Percentiles rank a stretch among this genome's conserved stretches.
phyloP scores from a whole-genome alignment of 2,113 vertebrate species.

The Menura novaehollandiae region DNA sequence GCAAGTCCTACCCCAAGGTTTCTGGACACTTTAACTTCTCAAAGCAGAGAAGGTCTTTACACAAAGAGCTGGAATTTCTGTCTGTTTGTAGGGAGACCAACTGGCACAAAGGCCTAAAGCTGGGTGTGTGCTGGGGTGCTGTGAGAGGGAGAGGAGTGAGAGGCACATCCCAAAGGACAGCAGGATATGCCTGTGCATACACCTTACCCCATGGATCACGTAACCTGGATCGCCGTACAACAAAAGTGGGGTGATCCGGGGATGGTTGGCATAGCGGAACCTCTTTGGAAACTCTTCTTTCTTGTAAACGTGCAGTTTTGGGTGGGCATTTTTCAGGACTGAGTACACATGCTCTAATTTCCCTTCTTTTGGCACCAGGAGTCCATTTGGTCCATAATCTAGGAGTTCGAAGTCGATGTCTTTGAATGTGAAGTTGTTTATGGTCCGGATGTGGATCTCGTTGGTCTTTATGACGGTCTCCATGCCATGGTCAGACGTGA shows the following conservation, averaged over 20 bases:
- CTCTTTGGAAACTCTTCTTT: constrained; percentile 78
- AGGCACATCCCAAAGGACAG: neutral
- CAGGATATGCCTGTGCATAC: accelerated
- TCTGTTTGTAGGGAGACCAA: neutral
- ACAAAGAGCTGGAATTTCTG: neutral
- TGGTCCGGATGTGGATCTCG: constrained; percentile 66
- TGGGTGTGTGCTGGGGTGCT: neutral
- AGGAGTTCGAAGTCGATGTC: constrained; percentile 84
- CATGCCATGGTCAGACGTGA: constrained; percentile 91
- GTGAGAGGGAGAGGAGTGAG: neutral
- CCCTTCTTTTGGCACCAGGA: constrained; percentile 85
- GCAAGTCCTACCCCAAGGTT: neutral
- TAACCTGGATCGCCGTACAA: constrained; percentile 83
- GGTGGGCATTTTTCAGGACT: constrained; percentile 76
- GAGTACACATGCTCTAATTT: constrained; percentile 80
- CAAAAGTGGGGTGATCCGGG: constrained; percentile 81
- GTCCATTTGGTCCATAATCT: constrained; percentile 82
- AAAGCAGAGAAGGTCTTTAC: neutral
- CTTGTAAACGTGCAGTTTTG: constrained; percentile 82
- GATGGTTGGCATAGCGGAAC: constrained; percentile 76
- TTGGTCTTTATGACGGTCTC: constrained; percentile 60
- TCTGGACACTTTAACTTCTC: neutral
- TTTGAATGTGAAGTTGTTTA: constrained; percentile 77
- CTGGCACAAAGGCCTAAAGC: neutral
- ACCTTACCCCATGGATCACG: constrained; percentile 86